These are phyloP conservation scores for Augochlorella aurata DNA, from an alignment of 2,888 invertebrate genomes.

Conservation along the genomic window DNA sequence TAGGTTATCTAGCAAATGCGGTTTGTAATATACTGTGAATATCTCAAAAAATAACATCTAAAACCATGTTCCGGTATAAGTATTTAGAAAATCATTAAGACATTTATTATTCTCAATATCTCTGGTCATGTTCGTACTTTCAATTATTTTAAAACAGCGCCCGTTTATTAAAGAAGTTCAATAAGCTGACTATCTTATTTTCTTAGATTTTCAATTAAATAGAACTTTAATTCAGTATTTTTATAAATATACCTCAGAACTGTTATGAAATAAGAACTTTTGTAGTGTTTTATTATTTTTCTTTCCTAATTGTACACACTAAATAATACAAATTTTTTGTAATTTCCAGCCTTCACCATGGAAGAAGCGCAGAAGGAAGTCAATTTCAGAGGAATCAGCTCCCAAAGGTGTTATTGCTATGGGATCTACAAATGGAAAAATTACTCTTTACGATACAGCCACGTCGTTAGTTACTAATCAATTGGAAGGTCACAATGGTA, in stretches of 20 bases:
- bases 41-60: neutral
- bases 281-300: too few species aligned
- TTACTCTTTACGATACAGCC: constrained; percentile 87
- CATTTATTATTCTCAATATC: neutral
- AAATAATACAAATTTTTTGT: neutral
- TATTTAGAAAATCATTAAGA: neutral
- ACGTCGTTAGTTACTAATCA: constrained; percentile 79
- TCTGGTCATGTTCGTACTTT: neutral
- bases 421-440: constrained; percentile 88
- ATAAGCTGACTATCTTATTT: neutral
- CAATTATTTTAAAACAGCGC: neutral
- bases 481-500: constrained; percentile 82
- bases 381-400: constrained; percentile 76
- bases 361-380: constrained; percentile 82
- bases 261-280: too few species aligned
- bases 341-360: constrained; percentile 80
- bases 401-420: constrained; percentile 85
- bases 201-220: neutral
- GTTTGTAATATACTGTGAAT: constrained; percentile 1
- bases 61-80: neutral
- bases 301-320: too few species aligned
- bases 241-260: too few species aligned
- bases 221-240: neutral
- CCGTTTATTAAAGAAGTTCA: neutral
- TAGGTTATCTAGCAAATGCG: constrained; percentile 30